Base-by-base conservation (phyloP, 2,113 vertebrate genomes). In the Ptyas mucosa region DNA sequence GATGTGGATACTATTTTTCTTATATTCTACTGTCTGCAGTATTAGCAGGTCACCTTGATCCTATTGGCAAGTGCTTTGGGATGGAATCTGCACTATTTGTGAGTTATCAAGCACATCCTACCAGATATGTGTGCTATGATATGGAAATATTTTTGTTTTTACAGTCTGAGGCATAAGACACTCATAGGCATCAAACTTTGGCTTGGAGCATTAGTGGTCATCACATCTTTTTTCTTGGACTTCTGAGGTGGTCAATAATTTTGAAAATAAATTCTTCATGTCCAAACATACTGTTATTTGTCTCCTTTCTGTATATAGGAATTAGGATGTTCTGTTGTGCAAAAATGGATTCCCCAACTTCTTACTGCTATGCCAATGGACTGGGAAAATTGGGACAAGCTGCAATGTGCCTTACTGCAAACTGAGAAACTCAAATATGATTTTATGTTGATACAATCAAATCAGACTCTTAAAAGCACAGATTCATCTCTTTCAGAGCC, bases 401-500 rank as follows among this genome's bases (percentile, higher is more conserved):
- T 94, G 87, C 55, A 52, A 34, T 90, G 58, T 54, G 18, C 20
- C 55, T 69, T 34, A 24, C 89, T 94, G 86, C n/a, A n/a, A n/a
- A n/a, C n/a, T n/a, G n/a, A n/a, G 92, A 94, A 94, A 61, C 2
- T 64, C 14, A 88, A 94, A 81, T 0, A 0, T 64, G 61, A n/a
- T 64, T 64, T 64, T 26, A 21, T 24, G 91, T 61, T 85, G 88
- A 34, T 75, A 64, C 7, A 91, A 91, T 91, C 86, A 52, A 89
- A 94, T 92, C 93, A 94, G n/a, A 91, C 18, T 52, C 91, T 91
- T 92, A 81, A 52, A 90, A n/a, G 90, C 89, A 85, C 0, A 0
- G 87, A 89, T 46, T 29, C 2, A 14, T 51, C 90, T 2, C 95
- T 97, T 97, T 96, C 91, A 96, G 96, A 94, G 94, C 93, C 93